These are phyloP conservation scores for Colaptes auratus DNA, from an alignment of 2,113 vertebrate genomes.

Conservation along the genomic window DNA sequence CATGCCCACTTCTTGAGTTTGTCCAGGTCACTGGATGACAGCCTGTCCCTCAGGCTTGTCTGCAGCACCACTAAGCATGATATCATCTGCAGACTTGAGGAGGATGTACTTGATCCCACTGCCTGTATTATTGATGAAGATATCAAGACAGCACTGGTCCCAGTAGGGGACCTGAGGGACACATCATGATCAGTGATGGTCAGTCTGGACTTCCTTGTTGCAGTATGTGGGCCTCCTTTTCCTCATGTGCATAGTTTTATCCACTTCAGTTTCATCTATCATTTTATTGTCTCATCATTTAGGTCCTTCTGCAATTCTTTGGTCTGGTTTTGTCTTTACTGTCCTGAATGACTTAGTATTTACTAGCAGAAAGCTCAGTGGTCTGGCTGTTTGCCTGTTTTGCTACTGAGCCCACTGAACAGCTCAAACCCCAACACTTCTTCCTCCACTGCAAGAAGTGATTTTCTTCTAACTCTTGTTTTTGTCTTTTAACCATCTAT, in stretches of 20 bases:
- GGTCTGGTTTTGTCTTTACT: not conserved
- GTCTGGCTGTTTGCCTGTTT: not conserved
- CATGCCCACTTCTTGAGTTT: not conserved
- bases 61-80: rapidly evolving
- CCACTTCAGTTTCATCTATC: not conserved
- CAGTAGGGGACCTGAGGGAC: not conserved
- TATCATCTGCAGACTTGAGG: not conserved
- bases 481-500: not conserved
- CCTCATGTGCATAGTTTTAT: not conserved
- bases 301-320: not conserved
- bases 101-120: rapidly evolving
- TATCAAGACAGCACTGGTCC: not conserved
- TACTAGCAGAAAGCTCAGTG: not conserved
- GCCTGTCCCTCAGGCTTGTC: rapidly evolving
- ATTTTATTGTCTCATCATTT: not conserved
- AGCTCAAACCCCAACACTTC: not conserved
- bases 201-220: not conserved
- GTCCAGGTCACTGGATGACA: not conserved
- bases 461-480: not conserved
- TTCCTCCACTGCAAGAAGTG: not conserved
- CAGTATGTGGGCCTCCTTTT: not conserved
- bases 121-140: not conserved
- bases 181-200: not conserved
- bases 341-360: not conserved
- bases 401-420: not conserved